These are phyloP conservation scores for Trinorchestia longiramus DNA, from an alignment of 1,140 invertebrate species.

Conservation along the genomic window DNA sequence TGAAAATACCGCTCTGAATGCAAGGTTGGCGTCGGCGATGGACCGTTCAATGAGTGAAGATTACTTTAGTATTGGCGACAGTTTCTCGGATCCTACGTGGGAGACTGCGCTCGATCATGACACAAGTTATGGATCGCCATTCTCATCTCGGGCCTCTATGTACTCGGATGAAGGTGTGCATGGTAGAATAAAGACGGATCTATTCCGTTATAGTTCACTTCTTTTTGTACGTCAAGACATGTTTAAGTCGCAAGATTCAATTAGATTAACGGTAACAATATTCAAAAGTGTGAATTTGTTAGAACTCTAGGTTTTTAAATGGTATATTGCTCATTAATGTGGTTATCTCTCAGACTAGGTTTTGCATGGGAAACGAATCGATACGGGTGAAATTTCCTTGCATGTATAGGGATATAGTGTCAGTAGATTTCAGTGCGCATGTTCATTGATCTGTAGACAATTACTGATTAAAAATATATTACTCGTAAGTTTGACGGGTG, in stretches of 20 bases:
- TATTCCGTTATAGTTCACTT: background rate
- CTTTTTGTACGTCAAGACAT: background rate
- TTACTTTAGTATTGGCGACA: constrained; percentile 24
- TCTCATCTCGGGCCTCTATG: constrained; percentile 30
- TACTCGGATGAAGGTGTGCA: constrained; percentile 51
- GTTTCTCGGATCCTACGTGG: constrained; percentile 19
- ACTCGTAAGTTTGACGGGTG: background rate
- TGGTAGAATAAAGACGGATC: background rate
- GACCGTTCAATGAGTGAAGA: constrained; percentile 11
- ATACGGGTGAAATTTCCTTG: background rate
- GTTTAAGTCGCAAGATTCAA: background rate
- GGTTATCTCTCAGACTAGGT: background rate
- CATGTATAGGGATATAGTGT: background rate
- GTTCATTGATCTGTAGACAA: background rate
- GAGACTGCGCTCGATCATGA: background rate
- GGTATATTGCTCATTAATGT: background rate
- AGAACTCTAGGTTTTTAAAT: background rate
- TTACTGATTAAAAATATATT: background rate
- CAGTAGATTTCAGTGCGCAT: background rate
- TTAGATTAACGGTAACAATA: background rate
- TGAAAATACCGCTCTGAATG: background rate
- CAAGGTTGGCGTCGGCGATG: background rate
- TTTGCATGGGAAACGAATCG: background rate
- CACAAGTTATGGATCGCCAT: constrained; percentile 10
- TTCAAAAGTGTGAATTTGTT: background rate